Evolutionary conservation across 92 coral and sea anemone genomes (phyloP).

Genomic region (Paragorgia papillata): DNA sequence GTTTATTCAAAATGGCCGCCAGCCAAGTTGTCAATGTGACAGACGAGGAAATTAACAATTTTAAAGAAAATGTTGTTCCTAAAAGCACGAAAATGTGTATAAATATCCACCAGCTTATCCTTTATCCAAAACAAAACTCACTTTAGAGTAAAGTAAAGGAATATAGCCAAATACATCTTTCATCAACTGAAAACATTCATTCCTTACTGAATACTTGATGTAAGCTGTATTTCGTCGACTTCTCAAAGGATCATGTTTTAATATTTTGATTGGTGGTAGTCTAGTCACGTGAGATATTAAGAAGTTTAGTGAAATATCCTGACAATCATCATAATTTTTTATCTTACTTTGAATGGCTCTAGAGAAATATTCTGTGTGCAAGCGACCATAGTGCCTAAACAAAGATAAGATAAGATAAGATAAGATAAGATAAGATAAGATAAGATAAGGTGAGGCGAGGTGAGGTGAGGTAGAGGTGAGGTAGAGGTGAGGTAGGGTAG

Average conservation of each 20-base stretch:
- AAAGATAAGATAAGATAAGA: neutral
- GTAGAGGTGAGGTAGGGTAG: too few species aligned
- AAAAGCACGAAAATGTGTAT: too few species aligned
- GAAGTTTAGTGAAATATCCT: slow-evolving; percentile 88
- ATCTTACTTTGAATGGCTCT: slow-evolving; percentile 70
- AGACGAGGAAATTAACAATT: too few species aligned
- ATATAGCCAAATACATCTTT: neutral
- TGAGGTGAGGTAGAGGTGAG: too few species aligned
- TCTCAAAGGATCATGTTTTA: neutral
- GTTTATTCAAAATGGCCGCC: too few species aligned
- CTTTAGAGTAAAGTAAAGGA: neutral
- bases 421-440: neutral
- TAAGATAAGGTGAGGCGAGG: neutral
- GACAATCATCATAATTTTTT: slow-evolving; percentile 69
- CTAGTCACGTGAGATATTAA: slow-evolving; percentile 69
- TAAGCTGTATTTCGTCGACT: neutral
- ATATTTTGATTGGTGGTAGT: slow-evolving; percentile 87
- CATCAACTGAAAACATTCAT: slow-evolving; percentile 2
- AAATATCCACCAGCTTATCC: neutral
- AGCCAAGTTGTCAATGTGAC: too few species aligned
- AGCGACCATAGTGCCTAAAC: slow-evolving; percentile 70
- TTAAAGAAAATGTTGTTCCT: too few species aligned
- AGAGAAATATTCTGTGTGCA: slow-evolving; percentile 73
- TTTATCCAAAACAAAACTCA: neutral
- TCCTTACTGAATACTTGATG: neutral